A percentile compares a stretch with the other conserved stretches of the same genome.
Evolutionary conservation across 2,888 invertebrate species (phyloP).

Genomic region (Parnassius smintheus): DNA sequence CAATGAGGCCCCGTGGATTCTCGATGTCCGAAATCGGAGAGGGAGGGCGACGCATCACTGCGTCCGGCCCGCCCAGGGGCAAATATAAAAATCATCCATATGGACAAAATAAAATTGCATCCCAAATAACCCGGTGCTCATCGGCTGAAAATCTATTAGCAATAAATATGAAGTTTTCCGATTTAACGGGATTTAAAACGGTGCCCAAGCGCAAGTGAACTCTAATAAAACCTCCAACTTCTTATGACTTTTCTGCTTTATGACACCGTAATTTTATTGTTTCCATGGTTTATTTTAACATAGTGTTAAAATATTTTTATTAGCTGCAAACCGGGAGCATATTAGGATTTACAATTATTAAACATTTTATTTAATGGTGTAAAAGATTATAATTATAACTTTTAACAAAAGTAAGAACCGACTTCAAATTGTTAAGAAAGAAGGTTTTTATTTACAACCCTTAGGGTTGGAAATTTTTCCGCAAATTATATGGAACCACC

Average conservation of each 20-base stretch:
- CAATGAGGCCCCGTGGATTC: conserved; percentile 55
- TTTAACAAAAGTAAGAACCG: too few species aligned
- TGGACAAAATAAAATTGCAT: conserved; percentile 81
- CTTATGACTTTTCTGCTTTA: conserved; percentile 70
- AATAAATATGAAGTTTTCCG: conserved; percentile 81
- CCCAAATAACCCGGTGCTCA: conserved; percentile 77
- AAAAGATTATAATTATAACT: too few species aligned
- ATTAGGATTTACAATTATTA: too few species aligned
- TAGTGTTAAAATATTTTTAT: conserved; percentile 1
- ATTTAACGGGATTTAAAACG: conserved; percentile 77
- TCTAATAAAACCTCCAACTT: conserved; percentile 61
- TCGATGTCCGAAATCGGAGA: conserved; percentile 63
- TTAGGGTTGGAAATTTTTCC: too few species aligned
- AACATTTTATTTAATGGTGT: too few species aligned
- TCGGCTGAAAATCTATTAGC: conserved; percentile 79
- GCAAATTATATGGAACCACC: too few species aligned
- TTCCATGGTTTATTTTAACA: conserved; percentile 33
- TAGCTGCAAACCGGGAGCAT: background rate
- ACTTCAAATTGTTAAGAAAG: too few species aligned
- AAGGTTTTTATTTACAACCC: too few species aligned
- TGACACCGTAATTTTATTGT: conserved; percentile 62
- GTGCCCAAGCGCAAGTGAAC: conserved; percentile 45
- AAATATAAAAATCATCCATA: conserved; percentile 80
- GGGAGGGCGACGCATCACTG: conserved; percentile 51
- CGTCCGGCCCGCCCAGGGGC: conserved; percentile 58